Evolutionary conservation across 2,888 invertebrate species (phyloP), one percentile per base, ranked within the genome.

Genomic region (Callyntrura sp.): DNA sequence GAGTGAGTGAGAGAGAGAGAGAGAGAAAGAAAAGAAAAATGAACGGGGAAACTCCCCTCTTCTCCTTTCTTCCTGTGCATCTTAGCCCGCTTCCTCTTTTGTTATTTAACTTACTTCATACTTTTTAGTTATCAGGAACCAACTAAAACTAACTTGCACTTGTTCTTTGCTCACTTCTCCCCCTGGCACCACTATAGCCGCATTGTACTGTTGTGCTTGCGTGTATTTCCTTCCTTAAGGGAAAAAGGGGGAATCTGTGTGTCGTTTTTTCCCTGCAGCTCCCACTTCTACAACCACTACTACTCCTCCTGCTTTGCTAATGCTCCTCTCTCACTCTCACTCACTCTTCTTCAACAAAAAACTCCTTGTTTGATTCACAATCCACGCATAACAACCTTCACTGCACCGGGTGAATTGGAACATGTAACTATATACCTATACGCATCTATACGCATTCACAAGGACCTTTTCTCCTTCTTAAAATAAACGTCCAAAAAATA

Each of bases 31-130:
- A 12, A 62, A 76, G 62, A 85, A 79, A 86, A 79, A 78, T 65
- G 60, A 78, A 85, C 14, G 85, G 51, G 85, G 65, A 86, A 78
- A 57, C 86, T 79, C 86, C 79, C 86, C 85, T 62, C 60, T 48
- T 35, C 35, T 14, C n/a, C 43, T 43, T 62, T 45, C 14, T 83
- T 14, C 11, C 28, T 57, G 12, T 25, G 5, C n/a, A 17, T 68
- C 43, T 85, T 20, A 12, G 14, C 55, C 76, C 60, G n/a, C 76
- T 76, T 85, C 23, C 85, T 85, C n/a, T 85, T 70, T 85, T 55
- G 68, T 81, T 81, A 81, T 45, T 70, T 43, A 43, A 45, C 65
- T 83, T n/a, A 12, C 28, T 68, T 6, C 55, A 17, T 83, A 43
- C 35, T 70, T 68, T 68, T 68, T 68, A 68, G n/a, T 23, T 25